phyloP scores from a whole-genome alignment of 2,113 vertebrate genomes.

The Acanthochromis polyacanthus region DNA sequence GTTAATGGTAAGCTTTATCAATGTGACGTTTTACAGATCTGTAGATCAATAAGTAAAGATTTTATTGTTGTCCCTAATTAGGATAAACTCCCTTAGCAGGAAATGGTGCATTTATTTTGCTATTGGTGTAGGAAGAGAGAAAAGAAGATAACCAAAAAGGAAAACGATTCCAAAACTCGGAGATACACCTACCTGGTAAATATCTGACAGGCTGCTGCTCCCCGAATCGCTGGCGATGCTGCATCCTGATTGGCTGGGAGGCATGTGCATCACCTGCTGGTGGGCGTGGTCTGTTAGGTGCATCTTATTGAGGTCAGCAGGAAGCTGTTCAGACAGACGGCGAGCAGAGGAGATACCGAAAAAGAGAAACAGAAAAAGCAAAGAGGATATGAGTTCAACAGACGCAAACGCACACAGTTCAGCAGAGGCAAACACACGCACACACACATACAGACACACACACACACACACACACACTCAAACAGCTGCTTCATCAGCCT shows the following conservation, averaged over 20 bases:
- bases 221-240: constrained; percentile 98
- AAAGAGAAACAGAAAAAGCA: not conserved
- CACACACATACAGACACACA: constrained; percentile 6
- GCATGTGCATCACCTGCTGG: constrained; percentile 91
- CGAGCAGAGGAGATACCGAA: constrained; percentile 29
- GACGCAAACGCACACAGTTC: constrained; percentile 17
- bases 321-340: constrained; percentile 88
- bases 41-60: no score
- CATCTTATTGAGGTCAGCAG: constrained; percentile 97
- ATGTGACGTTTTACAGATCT: no score
- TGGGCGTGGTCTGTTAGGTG: constrained; percentile 94
- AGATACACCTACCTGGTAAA: constrained; percentile 90
- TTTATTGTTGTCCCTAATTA: no score
- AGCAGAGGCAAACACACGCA: constrained; percentile 18
- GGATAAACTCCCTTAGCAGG: no score
- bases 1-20: no score
- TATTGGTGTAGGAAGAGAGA: no score
- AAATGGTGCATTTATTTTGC: no score
- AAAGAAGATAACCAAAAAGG: not conserved
- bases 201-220: constrained; percentile 98
- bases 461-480: constrained; percentile 12
- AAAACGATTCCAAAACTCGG: not conserved
- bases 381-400: constrained; percentile 39
- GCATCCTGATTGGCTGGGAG: constrained; percentile 96
- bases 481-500: constrained; percentile 30